A percentile compares a stretch with the other conserved stretches of the same genome.
These are phyloP conservation scores for Chlorocebus sabaeus DNA, from an alignment of 2,113 vertebrate species.

Conservation along the genomic window DNA sequence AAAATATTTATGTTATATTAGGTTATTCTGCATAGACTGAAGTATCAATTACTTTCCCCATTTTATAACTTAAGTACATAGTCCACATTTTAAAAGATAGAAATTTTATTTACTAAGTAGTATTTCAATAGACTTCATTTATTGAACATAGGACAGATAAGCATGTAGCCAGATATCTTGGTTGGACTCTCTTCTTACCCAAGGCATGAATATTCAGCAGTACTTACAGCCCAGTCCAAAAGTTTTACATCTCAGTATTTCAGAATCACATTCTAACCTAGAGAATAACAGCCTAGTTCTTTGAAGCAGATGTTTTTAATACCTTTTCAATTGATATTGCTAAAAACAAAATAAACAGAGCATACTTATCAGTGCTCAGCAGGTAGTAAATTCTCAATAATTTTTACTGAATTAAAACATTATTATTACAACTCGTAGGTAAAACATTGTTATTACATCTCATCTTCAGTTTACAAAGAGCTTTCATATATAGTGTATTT, in stretches of 20 bases:
- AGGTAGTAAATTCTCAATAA: constrained; percentile 30
- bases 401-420: neutral
- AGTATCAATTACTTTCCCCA: neutral
- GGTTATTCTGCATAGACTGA: neutral
- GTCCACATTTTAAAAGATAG: neutral
- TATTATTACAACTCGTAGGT: neutral
- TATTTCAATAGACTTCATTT: constrained; percentile 31
- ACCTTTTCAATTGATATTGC: constrained; percentile 7
- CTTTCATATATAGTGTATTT: neutral
- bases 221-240: neutral
- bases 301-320: constrained; percentile 39
- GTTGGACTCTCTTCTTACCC: neutral
- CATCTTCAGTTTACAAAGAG: constrained; percentile 4
- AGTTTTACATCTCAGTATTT: constrained; percentile 22
- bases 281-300: neutral
- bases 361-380: neutral
- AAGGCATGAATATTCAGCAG: constrained; percentile 19
- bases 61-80: constrained; percentile 32
- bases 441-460: neutral
- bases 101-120: neutral
- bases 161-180: constrained; percentile 16
- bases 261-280: neutral
- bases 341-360: constrained; percentile 12
- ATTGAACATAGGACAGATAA: neutral
- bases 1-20: neutral